These are phyloP conservation scores for Lepilemur septentrionalis DNA, from an alignment of 2,797 vertebrate species.

Conservation along the genomic window DNA sequence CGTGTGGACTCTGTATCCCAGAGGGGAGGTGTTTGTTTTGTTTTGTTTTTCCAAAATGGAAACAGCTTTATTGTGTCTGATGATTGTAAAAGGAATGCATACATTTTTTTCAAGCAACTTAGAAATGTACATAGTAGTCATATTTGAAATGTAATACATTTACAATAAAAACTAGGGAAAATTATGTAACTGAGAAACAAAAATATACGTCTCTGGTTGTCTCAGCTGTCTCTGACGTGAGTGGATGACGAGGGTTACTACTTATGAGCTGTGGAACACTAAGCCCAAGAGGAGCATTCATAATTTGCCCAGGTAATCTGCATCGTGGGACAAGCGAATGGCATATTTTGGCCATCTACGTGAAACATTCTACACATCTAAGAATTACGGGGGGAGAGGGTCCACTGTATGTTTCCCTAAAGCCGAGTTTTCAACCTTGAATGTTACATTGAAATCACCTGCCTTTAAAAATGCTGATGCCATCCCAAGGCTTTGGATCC, in stretches of 20 bases:
- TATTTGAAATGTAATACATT: neutral
- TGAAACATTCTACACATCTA: neutral
- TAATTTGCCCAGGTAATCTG: neutral
- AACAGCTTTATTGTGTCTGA: neutral
- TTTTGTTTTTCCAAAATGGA: neutral
- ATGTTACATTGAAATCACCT: neutral
- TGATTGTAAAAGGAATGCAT: neutral
- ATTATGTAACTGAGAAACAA: neutral
- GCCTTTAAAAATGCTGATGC: slow-evolving; percentile 8
- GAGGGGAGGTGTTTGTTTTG: neutral
- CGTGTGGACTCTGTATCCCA: neutral
- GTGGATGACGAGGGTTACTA: neutral
- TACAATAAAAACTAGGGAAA: neutral
- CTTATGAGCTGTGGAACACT: neutral
- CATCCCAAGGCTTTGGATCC: no score
- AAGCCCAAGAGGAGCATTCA: neutral
- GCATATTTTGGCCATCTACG: neutral
- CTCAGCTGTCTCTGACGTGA: neutral
- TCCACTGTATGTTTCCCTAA: neutral
- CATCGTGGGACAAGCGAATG: neutral
- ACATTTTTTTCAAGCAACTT: neutral
- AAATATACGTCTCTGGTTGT: neutral
- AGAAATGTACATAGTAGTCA: neutral
- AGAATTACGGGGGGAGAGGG: neutral
- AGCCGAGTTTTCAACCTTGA: neutral